Evolutionary conservation across 2,888 invertebrate species (phyloP).

Genomic region (Helicoverpa assulta): DNA sequence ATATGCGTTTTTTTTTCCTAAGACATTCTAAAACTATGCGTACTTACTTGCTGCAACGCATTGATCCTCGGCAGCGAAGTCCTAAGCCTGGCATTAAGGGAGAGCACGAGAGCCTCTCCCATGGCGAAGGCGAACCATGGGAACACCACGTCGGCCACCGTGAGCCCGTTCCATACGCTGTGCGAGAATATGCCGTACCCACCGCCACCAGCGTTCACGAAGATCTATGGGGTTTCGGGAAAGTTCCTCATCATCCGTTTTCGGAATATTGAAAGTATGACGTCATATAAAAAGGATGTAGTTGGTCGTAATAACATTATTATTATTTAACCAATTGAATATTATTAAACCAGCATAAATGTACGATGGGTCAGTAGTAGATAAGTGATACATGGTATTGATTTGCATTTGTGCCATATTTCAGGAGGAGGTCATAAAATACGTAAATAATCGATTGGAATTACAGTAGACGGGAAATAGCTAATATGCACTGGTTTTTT

Average conservation of each 20-base stretch:
- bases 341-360: conserved; percentile 29
- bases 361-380: no score
- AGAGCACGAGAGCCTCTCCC: conserved; percentile 94
- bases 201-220: conserved; percentile 96
- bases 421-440: no score
- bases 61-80: conserved; percentile 90
- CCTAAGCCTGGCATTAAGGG: conserved; percentile 92
- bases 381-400: no score
- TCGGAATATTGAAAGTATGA: not conserved
- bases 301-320: not conserved
- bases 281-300: not conserved
- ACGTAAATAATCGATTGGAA: no score
- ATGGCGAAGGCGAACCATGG: conserved; percentile 98
- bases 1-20: no score
- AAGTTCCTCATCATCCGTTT: no score
- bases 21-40: no score
- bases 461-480: no score
- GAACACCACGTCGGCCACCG: conserved; percentile 96
- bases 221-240: no score
- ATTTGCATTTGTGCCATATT: no score
- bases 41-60: conserved; percentile 82
- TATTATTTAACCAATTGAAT: conserved; percentile 7
- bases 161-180: conserved; percentile 95
- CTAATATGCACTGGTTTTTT: no score
- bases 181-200: conserved; percentile 95